phyloP scores from a whole-genome alignment of 2,888 invertebrate species.

The Leptura quadrifasciata region DNA sequence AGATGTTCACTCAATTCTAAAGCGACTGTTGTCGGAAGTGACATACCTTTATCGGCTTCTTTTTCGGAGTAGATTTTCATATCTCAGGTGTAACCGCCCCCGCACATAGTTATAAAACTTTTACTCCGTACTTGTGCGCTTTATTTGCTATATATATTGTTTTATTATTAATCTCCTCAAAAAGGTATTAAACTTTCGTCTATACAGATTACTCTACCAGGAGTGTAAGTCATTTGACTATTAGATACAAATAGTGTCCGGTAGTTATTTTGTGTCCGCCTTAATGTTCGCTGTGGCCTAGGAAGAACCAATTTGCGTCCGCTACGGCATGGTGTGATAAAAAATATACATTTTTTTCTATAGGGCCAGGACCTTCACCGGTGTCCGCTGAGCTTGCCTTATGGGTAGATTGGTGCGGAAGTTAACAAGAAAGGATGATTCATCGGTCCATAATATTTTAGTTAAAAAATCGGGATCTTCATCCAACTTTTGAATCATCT shows the following conservation, averaged over 20 bases:
- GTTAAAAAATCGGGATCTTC: too few relatives aligned
- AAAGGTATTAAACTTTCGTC: neutral
- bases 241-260: too few relatives aligned
- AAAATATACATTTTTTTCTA: neutral
- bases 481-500: too few relatives aligned
- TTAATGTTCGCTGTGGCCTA: neutral
- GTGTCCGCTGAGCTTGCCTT: neutral
- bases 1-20: too few relatives aligned
- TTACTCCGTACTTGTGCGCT: too few relatives aligned
- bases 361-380: neutral
- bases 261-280: neutral
- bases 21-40: too few relatives aligned
- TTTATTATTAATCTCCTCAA: neutral
- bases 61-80: too few relatives aligned
- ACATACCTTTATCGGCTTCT: too few relatives aligned
- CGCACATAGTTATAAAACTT: too few relatives aligned
- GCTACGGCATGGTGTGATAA: neutral
- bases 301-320: slow-evolving; percentile 4
- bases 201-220: neutral
- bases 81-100: too few relatives aligned
- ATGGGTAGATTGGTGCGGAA: neutral
- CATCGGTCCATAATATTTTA: too few relatives aligned
- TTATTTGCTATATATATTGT: neutral
- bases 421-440: neutral
- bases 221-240: too few relatives aligned